These are phyloP conservation scores for Drosophila oshimai DNA, from an alignment of 1,140 invertebrate species.

Conservation along the genomic window DNA sequence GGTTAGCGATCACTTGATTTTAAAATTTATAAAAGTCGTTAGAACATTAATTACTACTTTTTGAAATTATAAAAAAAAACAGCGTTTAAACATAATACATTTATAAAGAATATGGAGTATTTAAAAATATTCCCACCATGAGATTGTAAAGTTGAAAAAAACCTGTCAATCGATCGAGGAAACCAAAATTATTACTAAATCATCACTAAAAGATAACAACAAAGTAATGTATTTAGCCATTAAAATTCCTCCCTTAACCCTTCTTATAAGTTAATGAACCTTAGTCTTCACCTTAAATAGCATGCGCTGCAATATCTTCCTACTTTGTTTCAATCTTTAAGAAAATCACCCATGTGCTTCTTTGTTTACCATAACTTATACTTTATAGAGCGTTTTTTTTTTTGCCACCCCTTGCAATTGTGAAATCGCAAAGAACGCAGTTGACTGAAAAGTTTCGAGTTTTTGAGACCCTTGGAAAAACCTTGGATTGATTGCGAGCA, in stretches of 20 bases:
- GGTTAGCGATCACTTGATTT: neutral
- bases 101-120: too few relatives aligned
- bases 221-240: too few relatives aligned
- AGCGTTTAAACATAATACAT: too few relatives aligned
- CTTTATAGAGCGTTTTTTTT: slow-evolving; percentile 50
- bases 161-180: too few relatives aligned
- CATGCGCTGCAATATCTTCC: neutral
- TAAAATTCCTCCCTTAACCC: too few relatives aligned
- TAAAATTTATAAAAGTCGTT: neutral
- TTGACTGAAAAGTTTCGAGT: slow-evolving; percentile 15
- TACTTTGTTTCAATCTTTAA: slow-evolving; percentile 5
- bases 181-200: too few relatives aligned
- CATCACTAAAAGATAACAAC: too few relatives aligned
- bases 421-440: slow-evolving; percentile 16
- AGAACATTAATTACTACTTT: too few relatives aligned
- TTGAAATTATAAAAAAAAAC: too few relatives aligned
- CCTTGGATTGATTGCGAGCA: slow-evolving; percentile 59
- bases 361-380: slow-evolving; percentile 62
- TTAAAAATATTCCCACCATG: too few relatives aligned
- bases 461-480: slow-evolving; percentile 33
- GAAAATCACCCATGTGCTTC: neutral
- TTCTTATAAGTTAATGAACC: too few relatives aligned
- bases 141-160: too few relatives aligned
- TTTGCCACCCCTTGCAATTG: slow-evolving; percentile 1
- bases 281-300: neutral